phyloP scores from a whole-genome alignment of 2,888 invertebrate genomes.

The Rambutsinella grinnellia region DNA sequence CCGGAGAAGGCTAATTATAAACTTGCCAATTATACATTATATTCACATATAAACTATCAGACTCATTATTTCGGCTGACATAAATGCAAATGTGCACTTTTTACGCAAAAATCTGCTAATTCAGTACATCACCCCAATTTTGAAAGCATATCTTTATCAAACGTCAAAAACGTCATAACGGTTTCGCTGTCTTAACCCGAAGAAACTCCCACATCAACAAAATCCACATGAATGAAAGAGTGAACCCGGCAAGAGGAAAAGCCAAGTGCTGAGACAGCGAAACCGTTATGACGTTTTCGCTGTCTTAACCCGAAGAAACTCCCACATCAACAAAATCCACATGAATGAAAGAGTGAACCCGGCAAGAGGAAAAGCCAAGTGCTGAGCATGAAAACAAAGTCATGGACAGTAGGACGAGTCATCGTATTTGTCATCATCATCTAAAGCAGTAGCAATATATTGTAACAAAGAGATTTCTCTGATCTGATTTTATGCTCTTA shows the following conservation, averaged over 20 bases:
- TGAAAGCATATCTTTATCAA: too few relatives aligned
- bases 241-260: slow-evolving; percentile 25
- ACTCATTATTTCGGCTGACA: too few relatives aligned
- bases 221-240: slow-evolving; percentile 21
- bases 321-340: slow-evolving; percentile 3
- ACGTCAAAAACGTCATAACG: too few relatives aligned
- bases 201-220: background rate
- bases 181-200: background rate
- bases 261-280: background rate
- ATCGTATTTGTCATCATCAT: background rate
- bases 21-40: too few relatives aligned
- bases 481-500: background rate
- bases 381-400: slow-evolving; percentile 23
- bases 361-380: slow-evolving; percentile 20
- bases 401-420: slow-evolving; percentile 31
- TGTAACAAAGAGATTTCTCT: background rate
- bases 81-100: too few relatives aligned
- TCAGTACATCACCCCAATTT: too few relatives aligned
- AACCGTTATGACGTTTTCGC: too few relatives aligned
- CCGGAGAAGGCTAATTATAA: too few relatives aligned
- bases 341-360: slow-evolving; percentile 21
- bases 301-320: background rate
- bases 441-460: background rate
- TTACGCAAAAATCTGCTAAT: too few relatives aligned
- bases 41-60: too few relatives aligned